Conservation (phyloP, 1,140 invertebrate species). For the Adelges cooleyi region DNA sequence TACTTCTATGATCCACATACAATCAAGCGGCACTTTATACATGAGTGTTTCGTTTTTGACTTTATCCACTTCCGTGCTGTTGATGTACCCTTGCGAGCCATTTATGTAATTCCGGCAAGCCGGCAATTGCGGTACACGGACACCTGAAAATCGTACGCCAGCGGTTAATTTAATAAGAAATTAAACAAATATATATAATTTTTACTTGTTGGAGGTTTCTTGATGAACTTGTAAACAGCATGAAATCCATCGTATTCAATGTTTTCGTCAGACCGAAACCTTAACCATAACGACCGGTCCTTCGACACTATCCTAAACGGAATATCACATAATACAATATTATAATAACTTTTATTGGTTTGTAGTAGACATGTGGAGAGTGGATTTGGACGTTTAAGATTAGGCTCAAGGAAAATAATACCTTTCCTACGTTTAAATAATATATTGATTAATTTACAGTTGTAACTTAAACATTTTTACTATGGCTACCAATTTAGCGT, state of each 20-base stretch:
- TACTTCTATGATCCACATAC: constrained; percentile 67
- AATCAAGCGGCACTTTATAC: constrained; percentile 55
- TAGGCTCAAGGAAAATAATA: too few relatives aligned
- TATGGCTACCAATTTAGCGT: too few relatives aligned
- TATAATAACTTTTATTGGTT: too few relatives aligned
- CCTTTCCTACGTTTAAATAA: too few relatives aligned
- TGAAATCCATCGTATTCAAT: constrained; percentile 73
- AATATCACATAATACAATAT: too few relatives aligned
- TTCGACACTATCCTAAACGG: constrained; percentile 48
- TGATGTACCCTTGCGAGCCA: constrained; percentile 43
- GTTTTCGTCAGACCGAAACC: constrained; percentile 72
- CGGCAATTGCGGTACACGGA: constrained; percentile 42
- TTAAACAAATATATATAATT: too few relatives aligned
- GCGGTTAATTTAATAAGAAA: too few relatives aligned
- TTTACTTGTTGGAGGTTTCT: constrained; percentile 44
- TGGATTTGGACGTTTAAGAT: too few relatives aligned
- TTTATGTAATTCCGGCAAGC: constrained; percentile 43
- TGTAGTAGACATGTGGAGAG: too few relatives aligned
- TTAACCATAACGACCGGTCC: constrained; percentile 66
- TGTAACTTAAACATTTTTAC: too few relatives aligned
- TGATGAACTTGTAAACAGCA: constrained; percentile 58
- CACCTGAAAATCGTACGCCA: constrained; percentile 31
- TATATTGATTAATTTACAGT: too few relatives aligned
- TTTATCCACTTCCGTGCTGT: constrained; percentile 44
- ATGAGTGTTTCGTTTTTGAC: constrained; percentile 40